Conservation (phyloP, 2,113 vertebrate genomes). For the Oncorhynchus tshawytscha region DNA sequence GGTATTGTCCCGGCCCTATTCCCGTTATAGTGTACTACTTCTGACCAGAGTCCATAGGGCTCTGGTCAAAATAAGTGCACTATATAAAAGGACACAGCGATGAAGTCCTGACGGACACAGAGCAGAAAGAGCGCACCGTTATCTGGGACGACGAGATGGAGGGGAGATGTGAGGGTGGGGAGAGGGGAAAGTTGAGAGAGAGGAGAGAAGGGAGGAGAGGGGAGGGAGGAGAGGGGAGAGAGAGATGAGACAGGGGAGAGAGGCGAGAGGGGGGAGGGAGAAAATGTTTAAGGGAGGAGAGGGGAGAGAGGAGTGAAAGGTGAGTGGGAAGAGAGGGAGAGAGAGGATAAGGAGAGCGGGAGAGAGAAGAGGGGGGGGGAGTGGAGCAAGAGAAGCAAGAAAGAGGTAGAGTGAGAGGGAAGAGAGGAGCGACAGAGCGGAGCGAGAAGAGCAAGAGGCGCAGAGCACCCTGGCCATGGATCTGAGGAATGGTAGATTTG, state of each 20-base stretch:
- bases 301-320: too few species aligned
- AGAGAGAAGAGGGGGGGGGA: background rate
- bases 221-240: slow-evolving; percentile 14
- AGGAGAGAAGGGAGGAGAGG: slow-evolving; percentile 48
- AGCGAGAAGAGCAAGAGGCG: background rate
- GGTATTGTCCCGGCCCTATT: too few species aligned
- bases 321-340: slow-evolving; percentile 13
- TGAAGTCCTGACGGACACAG: slow-evolving; percentile 72
- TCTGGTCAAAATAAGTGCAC: too few species aligned
- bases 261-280: slow-evolving; percentile 1
- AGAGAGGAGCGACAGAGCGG: too few species aligned
- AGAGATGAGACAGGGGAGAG: slow-evolving; percentile 13
- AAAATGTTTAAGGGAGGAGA: too few species aligned
- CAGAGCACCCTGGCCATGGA: slow-evolving; percentile 57
- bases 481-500: slow-evolving; percentile 66
- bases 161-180: slow-evolving; percentile 48
- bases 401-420: background rate
- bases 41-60: too few species aligned
- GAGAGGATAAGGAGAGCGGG: slow-evolving; percentile 49
- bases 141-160: slow-evolving; percentile 68
- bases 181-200: slow-evolving; percentile 14
- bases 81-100: slow-evolving; percentile 36
- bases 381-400: slow-evolving; percentile 22
- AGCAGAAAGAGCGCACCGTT: slow-evolving; percentile 69
- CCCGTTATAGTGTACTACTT: too few species aligned